Base-by-base conservation (phyloP, 1,140 invertebrate genomes). In the Melitaea cinxia region DNA sequence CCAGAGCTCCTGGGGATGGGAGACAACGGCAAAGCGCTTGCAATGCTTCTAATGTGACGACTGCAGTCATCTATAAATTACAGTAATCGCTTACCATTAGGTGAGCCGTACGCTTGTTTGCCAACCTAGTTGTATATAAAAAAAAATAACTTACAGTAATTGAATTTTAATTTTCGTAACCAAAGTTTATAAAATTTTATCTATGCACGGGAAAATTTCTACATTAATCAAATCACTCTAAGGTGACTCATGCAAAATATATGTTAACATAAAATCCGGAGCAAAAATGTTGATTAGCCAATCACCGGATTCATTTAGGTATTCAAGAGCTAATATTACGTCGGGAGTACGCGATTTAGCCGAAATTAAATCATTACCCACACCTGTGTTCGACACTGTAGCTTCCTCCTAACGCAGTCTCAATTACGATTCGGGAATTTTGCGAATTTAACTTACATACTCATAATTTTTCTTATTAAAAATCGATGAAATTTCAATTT, bases 361-460 rank as follows among this genome's bases (percentile, higher is more conserved):
- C 78, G 68, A 84, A 86, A 89, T 89, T 85, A 88, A 86, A 88
- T 80, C 84, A 80, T 89, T 89, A 85, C 66, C 53, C 62, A 78
- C 86, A 89, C 80, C 86, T 89, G 86, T 70, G 77, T 35, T 66
- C 66, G 68, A 65, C 65, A 70, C 68, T 67, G 66, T 66, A 75
- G 70, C 75, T 80, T 73, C 73, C 75, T 68, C 72, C 68, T 58
- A 68, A 59, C 67, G 69, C 61, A 61, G 72, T 68, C 73, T 72
- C 78, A 75, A 81, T 82, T 75, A 74, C 69, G 62, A 72, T 75
- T 71, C 70, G 58, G 74, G 71, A 65, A 74, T 73, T 72, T 65
- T 61, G 63, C 65, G 53, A 53, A 67, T 59, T 65, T 62, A 66
- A 66, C 63, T 54, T 70, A 50, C 49, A 49, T 23, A 62, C 57